A percentile compares a stretch with the other conserved stretches of the same genome.
Evolutionary conservation across 2,113 vertebrate species (phyloP).

Genomic region (Spea multiplicata): DNA sequence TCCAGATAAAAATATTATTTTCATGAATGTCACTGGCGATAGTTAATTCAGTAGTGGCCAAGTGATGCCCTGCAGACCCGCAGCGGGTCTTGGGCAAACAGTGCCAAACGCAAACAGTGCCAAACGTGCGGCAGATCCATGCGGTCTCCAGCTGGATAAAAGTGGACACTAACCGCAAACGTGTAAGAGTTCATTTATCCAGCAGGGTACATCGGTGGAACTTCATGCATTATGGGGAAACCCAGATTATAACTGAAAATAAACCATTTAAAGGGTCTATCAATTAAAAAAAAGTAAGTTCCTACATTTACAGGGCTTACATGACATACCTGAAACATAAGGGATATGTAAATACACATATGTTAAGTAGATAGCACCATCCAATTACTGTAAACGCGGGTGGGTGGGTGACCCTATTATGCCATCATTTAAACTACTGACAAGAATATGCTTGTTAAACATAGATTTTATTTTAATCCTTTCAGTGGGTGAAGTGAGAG

Average conservation of each 20-base stretch:
- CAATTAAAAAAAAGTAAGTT: background rate
- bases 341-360: background rate
- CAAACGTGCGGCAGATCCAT: no score
- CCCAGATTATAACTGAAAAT: no score
- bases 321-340: conserved; percentile 16
- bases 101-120: no score
- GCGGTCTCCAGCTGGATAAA: no score
- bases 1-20: background rate
- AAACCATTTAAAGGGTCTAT: no score
- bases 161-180: no score
- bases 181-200: no score
- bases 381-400: conserved; percentile 30
- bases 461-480: conserved; percentile 41
- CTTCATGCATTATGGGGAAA: no score
- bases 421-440: conserved; percentile 34
- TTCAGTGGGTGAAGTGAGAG: conserved; percentile 43
- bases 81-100: no score
- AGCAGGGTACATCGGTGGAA: no score
- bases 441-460: conserved; percentile 34
- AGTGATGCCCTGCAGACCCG: no score
- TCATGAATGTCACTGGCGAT: background rate
- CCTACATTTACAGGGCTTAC: background rate
- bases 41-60: no score
- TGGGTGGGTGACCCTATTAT: conserved; percentile 41
- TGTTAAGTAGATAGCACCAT: conserved; percentile 16